Evolutionary conservation across 2,888 invertebrate species (phyloP), one percentile per base, ranked within the genome.

Genomic region (Chrysolina americana): DNA sequence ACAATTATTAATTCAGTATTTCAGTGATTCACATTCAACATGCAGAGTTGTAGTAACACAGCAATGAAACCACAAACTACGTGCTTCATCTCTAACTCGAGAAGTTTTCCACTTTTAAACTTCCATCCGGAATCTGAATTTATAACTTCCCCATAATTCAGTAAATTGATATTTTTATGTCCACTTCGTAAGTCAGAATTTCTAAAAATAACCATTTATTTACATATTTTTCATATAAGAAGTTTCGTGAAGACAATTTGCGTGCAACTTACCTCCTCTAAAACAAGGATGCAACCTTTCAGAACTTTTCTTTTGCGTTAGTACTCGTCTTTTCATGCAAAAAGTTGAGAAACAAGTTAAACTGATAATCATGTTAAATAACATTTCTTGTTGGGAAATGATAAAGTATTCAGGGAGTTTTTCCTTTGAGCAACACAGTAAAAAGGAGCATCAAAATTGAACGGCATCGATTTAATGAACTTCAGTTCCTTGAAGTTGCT

Each of bases 111-210:
- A 50, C 50, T 50, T 50, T 50, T 17, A 4, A 50, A 50, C 50
- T 50, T 50, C n/a, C 50, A 50, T 50, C 9, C 50, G 5, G n/a
- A 50, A 19, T 50, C n/a, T n/a, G 19, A 50, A 50, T 50, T 50
- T 50, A 50, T 50, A 19, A 50, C 50, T 19, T n/a, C 9, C 8
- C 19, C 50, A 50, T 50, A 50, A 19, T 50, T 50, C 19, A 50
- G 50, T 50, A 17, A 17, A 50, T 50, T 50, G 50, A 50, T 50
- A 50, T 50, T 17, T 50, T 50, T 50, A 50, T 50, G 50, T 17
- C 50, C n/a, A n/a, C 19, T 50, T 19, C 50, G 50, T 50, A 19
- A n/a, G 19, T 50, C 50, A 50, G 19, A 50, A 50, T 50, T 50
- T 19, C 19, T 50, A 19, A 50, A 44, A 50, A 50, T 19, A 50